Evolutionary conservation across 1,140 invertebrate genomes (phyloP).

Genomic region (Tribolium castaneum): DNA sequence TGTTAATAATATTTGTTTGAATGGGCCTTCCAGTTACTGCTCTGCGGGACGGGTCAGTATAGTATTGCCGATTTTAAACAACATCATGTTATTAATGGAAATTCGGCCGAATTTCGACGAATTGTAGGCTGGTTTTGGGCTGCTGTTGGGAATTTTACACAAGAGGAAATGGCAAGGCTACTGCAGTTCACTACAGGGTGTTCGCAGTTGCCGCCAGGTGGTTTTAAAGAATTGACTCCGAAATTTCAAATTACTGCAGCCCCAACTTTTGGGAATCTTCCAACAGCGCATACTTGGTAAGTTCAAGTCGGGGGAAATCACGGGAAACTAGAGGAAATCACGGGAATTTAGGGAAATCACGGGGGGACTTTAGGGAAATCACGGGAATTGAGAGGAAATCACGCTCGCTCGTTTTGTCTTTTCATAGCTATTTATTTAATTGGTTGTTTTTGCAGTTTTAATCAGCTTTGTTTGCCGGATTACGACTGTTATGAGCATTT

Average conservation of each 20-base stretch:
- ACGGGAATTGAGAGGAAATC: too few species aligned
- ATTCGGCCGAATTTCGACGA: slow-evolving; percentile 84
- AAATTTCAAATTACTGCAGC: slow-evolving; percentile 92
- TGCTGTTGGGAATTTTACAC: slow-evolving; percentile 89
- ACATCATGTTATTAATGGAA: slow-evolving; percentile 88
- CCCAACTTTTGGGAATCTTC: slow-evolving; percentile 89
- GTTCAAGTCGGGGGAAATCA: neutral
- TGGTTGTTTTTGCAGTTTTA: slow-evolving; percentile 78
- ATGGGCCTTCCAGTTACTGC: slow-evolving; percentile 76
- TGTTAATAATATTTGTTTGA: slow-evolving; percentile 59
- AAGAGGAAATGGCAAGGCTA: slow-evolving; percentile 92
- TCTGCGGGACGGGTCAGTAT: slow-evolving; percentile 95
- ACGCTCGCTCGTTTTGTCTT: too few species aligned
- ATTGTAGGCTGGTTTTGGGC: slow-evolving; percentile 96
- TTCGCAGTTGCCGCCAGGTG: slow-evolving; percentile 91
- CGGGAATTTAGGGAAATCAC: too few species aligned
- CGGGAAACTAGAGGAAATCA: too few species aligned
- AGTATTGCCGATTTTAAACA: slow-evolving; percentile 89
- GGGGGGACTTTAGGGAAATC: too few species aligned
- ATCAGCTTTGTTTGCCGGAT: slow-evolving; percentile 94
- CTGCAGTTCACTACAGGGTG: slow-evolving; percentile 96
- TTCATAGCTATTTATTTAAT: neutral
- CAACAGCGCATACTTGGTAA: slow-evolving; percentile 93
- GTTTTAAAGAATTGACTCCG: slow-evolving; percentile 88
- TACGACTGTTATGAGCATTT: slow-evolving; percentile 95